These are phyloP conservation scores for Spilosoma lubricipeda DNA, from an alignment of 2,888 invertebrate genomes.

Conservation along the genomic window DNA sequence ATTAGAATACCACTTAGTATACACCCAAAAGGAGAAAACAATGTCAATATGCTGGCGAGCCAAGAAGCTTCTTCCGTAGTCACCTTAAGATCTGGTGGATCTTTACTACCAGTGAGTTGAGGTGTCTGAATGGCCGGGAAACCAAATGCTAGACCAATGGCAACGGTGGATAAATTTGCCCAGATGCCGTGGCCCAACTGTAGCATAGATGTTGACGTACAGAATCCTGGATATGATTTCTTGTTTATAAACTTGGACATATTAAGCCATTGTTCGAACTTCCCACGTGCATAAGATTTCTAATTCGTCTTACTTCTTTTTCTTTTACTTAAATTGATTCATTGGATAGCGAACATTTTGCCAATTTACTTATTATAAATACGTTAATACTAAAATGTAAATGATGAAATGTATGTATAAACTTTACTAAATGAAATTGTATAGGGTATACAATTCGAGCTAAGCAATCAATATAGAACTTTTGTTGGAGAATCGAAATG, in stretches of 20 bases:
- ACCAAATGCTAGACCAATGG: slow-evolving; percentile 87
- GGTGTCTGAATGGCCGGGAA: slow-evolving; percentile 87
- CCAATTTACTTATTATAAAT: background rate
- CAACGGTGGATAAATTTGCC: slow-evolving; percentile 85
- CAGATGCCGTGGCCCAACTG: slow-evolving; percentile 69
- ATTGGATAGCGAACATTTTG: background rate
- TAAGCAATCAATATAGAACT: background rate
- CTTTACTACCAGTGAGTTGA: slow-evolving; percentile 75
- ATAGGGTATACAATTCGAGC: too few relatives aligned
- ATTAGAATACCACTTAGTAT: slow-evolving; percentile 87
- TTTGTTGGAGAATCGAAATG: background rate
- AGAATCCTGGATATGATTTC: slow-evolving; percentile 56
- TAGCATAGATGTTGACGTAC: slow-evolving; percentile 61
- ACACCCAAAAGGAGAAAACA: slow-evolving; percentile 88
- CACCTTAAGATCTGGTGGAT: slow-evolving; percentile 76
- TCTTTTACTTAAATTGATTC: background rate
- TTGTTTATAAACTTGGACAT: background rate
- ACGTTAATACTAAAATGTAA: background rate
- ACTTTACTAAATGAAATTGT: background rate
- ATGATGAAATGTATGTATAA: background rate
- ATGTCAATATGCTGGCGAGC: slow-evolving; percentile 87
- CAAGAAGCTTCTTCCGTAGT: slow-evolving; percentile 83
- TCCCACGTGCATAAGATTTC: background rate
- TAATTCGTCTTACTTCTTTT: background rate
- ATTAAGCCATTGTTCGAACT: background rate